These are phyloP conservation scores for Lytechinus pictus DNA, from an alignment of 35 echinoderm and acorn worm species.

Conservation along the genomic window DNA sequence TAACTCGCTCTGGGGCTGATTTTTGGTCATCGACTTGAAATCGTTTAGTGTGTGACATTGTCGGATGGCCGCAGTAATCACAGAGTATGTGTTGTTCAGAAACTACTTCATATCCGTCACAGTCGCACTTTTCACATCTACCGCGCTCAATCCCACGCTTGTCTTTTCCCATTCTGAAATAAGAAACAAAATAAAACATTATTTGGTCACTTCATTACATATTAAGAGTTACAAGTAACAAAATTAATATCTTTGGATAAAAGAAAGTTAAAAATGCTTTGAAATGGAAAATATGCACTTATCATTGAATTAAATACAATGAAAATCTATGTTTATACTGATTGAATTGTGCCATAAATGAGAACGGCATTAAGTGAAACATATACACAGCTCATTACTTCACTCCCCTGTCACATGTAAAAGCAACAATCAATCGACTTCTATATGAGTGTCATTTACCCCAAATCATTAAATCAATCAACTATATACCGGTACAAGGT, in stretches of 20 bases:
- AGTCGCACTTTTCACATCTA: neutral
- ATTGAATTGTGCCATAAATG: too few species aligned
- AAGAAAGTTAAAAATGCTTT: too few species aligned
- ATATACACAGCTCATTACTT: too few species aligned
- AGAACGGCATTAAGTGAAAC: too few species aligned
- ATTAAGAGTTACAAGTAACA: neutral
- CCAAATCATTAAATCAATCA: too few species aligned
- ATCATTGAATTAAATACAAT: too few species aligned
- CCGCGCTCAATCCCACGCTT: constrained; percentile 1
- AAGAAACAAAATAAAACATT: neutral
- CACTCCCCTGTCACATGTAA: too few species aligned
- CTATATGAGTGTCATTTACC: too few species aligned
- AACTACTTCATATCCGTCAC: constrained; percentile 27
- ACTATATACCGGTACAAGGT: too few species aligned
- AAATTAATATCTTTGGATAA: neutral
- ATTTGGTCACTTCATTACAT: neutral
- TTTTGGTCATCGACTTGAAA: neutral
- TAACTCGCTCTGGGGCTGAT: neutral
- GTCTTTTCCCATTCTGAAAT: constrained; percentile 30
- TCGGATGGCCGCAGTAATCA: constrained; percentile 8
- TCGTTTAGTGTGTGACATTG: constrained; percentile 2
- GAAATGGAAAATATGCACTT: too few species aligned
- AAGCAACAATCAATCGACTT: too few species aligned
- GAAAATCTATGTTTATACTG: too few species aligned
- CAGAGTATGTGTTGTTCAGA: constrained; percentile 16